phyloP scores from a whole-genome alignment of 2,888 invertebrate species.

The Autographa gamma region DNA sequence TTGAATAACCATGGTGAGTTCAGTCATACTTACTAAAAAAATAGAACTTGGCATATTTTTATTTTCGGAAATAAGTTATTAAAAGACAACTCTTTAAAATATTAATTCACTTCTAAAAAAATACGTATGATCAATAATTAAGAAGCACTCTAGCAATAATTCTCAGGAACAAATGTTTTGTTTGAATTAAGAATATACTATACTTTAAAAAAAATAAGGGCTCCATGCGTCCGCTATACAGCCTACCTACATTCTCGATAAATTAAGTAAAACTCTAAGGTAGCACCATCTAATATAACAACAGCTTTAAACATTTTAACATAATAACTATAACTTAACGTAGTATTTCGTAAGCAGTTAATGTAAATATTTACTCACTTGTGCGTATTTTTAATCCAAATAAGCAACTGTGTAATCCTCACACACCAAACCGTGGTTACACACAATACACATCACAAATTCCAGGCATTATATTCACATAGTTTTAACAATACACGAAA shows the following conservation, averaged over 20 bases:
- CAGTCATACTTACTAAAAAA: too few species aligned
- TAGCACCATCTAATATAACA: conserved; percentile 4
- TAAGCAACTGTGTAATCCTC: conserved; percentile 77
- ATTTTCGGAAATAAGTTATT: too few species aligned
- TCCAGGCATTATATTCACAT: conserved; percentile 79
- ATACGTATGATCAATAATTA: too few species aligned
- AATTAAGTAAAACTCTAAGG: background rate
- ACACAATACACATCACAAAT: conserved; percentile 82
- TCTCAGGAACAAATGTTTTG: background rate
- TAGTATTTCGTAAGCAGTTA: conserved; percentile 55
- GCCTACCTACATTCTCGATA: conserved; percentile 21
- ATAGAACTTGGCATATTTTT: too few species aligned
- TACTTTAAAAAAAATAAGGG: background rate
- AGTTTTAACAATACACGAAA: conserved; percentile 69
- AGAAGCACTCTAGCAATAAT: too few species aligned
- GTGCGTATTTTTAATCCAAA: conserved; percentile 81
- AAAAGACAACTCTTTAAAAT: too few species aligned
- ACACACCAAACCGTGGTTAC: conserved; percentile 70
- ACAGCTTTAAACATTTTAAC: conserved; percentile 9
- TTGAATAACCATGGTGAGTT: background rate
- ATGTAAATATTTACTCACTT: conserved; percentile 86
- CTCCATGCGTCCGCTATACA: conserved; percentile 10
- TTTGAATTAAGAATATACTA: background rate
- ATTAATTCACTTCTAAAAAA: too few species aligned
- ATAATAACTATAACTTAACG: conserved; percentile 31